A percentile compares a stretch with the other conserved stretches of the same genome.
phyloP scores from a whole-genome alignment of 2,888 invertebrate species.

The Phalangium opilio region DNA sequence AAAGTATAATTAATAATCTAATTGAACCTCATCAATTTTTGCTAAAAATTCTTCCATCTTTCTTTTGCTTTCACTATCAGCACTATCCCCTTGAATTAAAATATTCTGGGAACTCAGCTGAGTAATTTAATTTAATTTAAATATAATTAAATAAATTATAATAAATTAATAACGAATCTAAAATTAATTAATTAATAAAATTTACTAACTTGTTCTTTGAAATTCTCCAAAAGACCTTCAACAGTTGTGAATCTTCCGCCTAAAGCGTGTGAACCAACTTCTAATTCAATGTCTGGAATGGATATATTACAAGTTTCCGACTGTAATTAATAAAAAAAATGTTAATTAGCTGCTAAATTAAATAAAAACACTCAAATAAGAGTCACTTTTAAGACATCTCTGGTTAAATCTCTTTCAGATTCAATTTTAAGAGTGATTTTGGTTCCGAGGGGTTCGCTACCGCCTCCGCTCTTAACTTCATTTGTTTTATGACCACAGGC shows the following conservation, averaged over 20 bases:
- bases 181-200: too few species aligned
- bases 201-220: conserved; percentile 45
- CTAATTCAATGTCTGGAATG: conserved; percentile 77
- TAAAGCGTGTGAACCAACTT: conserved; percentile 66
- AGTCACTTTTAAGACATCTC: conserved; percentile 79
- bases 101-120: conserved; percentile 41
- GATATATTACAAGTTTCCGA: conserved; percentile 62
- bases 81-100: conserved; percentile 27
- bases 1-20: too few species aligned
- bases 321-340: conserved; percentile 28
- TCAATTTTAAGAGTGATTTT: conserved; percentile 57
- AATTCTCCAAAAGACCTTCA: conserved; percentile 68
- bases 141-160: too few species aligned
- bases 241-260: conserved; percentile 90
- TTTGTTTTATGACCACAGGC: conserved; percentile 78
- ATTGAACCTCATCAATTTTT: conserved; percentile 48
- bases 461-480: conserved; percentile 88
- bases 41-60: conserved; percentile 47
- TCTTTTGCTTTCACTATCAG: conserved; percentile 38
- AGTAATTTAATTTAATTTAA: too few species aligned
- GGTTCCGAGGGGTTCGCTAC: conserved; percentile 65
- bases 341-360: conserved; percentile 3
- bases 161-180: too few species aligned
- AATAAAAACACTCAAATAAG: background rate
- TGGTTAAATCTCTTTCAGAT: conserved; percentile 56